These are phyloP conservation scores for Callyntrura guangdongensis DNA, from an alignment of 2,888 invertebrate genomes.

Conservation along the genomic window DNA sequence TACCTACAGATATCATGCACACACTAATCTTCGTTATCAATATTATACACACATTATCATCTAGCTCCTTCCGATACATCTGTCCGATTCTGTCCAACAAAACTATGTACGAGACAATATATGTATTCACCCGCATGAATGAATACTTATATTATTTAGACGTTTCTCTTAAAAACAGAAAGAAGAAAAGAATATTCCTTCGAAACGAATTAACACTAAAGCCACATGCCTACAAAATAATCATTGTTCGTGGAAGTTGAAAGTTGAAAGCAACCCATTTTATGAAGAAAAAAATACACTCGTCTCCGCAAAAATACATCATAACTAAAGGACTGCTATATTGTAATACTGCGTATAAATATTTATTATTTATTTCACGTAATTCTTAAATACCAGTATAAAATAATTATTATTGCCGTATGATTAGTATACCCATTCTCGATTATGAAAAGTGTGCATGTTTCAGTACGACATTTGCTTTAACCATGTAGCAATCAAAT, in stretches of 20 bases:
- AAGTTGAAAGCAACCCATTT: not conserved
- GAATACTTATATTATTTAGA: slow-evolving; percentile 35
- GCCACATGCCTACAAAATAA: slow-evolving; percentile 33
- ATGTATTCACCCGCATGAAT: slow-evolving; percentile 69
- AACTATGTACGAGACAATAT: slow-evolving; percentile 75
- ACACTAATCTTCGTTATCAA: slow-evolving; percentile 52
- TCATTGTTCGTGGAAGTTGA: not conserved
- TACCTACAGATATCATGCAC: slow-evolving; percentile 27
- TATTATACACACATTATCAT: slow-evolving; percentile 59
- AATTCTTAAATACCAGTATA: slow-evolving; percentile 30
- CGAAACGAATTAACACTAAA: slow-evolving; percentile 65
- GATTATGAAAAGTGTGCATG: slow-evolving; percentile 40
- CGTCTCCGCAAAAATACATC: slow-evolving; percentile 53
- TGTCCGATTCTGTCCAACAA: slow-evolving; percentile 71
- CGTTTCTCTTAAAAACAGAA: slow-evolving; percentile 17
- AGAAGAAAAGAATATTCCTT: slow-evolving; percentile 42
- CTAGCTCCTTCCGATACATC: slow-evolving; percentile 78
- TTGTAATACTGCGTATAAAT: slow-evolving; percentile 55
- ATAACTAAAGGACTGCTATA: slow-evolving; percentile 62
- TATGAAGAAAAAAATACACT: not conserved
- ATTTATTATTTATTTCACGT: slow-evolving; percentile 53
- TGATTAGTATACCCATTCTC: slow-evolving; percentile 36
- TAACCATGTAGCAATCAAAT: slow-evolving; percentile 72
- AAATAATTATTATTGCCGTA: slow-evolving; percentile 32
- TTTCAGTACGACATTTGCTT: slow-evolving; percentile 67